These are phyloP conservation scores for Polypterus senegalus DNA, from an alignment of 2,113 vertebrate genomes.

Conservation along the genomic window DNA sequence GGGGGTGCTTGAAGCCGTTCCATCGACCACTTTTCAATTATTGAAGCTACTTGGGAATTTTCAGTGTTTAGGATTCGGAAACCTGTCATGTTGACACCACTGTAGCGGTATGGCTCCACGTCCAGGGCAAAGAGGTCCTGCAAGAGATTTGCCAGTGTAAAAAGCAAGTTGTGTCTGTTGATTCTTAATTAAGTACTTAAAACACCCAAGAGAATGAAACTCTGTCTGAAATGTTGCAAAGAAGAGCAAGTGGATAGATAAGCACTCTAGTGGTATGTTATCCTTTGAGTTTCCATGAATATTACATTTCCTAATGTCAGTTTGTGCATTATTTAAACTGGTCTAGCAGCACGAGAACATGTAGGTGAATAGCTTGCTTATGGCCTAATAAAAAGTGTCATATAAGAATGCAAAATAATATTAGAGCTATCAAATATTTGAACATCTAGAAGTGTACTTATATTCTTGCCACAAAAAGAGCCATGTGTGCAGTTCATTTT, in stretches of 20 bases:
- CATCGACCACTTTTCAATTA: constrained; percentile 98
- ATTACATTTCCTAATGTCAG: neutral
- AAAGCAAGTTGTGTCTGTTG: constrained; percentile 3
- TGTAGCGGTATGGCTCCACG: constrained; percentile 89
- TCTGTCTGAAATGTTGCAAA: neutral
- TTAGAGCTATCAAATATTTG: too few relatives aligned
- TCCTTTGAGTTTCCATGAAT: neutral
- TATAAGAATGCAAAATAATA: too few relatives aligned
- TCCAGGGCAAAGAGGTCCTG: constrained; percentile 94
- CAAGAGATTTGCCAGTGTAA: constrained; percentile 15
- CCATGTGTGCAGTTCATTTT: too few relatives aligned
- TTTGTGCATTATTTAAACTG: neutral
- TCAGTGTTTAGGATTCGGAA: constrained; percentile 93
- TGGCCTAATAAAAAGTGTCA: too few relatives aligned
- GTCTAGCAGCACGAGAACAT: too few relatives aligned
- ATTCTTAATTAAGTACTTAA: constrained; percentile 1
- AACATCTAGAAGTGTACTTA: too few relatives aligned
- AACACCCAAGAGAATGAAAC: neutral
- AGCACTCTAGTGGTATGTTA: neutral
- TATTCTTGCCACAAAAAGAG: too few relatives aligned
- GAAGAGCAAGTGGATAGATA: neutral
- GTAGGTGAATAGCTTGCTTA: too few relatives aligned
- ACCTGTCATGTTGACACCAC: constrained; percentile 96
- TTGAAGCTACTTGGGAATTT: constrained; percentile 88
- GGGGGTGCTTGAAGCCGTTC: constrained; percentile 90